Evolutionary conservation across 2,888 invertebrate species (phyloP).

Genomic region (Pheosia tremula): DNA sequence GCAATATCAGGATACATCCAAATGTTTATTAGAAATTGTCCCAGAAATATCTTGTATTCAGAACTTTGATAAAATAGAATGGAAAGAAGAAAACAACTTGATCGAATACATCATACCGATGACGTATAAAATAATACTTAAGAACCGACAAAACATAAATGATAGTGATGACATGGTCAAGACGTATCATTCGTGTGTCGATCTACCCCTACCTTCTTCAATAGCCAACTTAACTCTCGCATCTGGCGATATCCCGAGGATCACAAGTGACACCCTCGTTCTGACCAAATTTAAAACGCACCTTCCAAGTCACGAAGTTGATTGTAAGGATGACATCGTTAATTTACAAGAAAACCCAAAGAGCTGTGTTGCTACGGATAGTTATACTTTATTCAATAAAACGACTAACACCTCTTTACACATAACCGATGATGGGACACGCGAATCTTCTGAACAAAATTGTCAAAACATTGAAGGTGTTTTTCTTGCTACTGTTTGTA

Average conservation of each 20-base stretch:
- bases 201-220: constrained; percentile 50
- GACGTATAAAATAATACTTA: constrained; percentile 67
- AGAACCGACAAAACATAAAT: constrained; percentile 39
- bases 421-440: constrained; percentile 4
- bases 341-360: neutral
- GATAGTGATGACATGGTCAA: constrained; percentile 36
- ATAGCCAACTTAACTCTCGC: constrained; percentile 39
- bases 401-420: constrained; percentile 24
- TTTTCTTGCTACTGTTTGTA: neutral
- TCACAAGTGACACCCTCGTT: constrained; percentile 61
- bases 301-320: neutral
- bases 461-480: neutral
- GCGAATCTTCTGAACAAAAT: neutral
- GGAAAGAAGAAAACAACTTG: constrained; percentile 51
- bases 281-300: constrained; percentile 30
- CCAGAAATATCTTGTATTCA: constrained; percentile 62
- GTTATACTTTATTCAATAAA: constrained; percentile 12
- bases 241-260: constrained; percentile 53
- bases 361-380: constrained; percentile 5
- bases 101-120: constrained; percentile 70
- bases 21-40: constrained; percentile 67
- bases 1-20: constrained; percentile 44
- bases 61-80: constrained; percentile 66
- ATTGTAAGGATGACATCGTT: constrained; percentile 3
- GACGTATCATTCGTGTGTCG: constrained; percentile 73